Base-by-base conservation (phyloP, 2,888 invertebrate species). In the Trypoxylon attenuatum region DNA sequence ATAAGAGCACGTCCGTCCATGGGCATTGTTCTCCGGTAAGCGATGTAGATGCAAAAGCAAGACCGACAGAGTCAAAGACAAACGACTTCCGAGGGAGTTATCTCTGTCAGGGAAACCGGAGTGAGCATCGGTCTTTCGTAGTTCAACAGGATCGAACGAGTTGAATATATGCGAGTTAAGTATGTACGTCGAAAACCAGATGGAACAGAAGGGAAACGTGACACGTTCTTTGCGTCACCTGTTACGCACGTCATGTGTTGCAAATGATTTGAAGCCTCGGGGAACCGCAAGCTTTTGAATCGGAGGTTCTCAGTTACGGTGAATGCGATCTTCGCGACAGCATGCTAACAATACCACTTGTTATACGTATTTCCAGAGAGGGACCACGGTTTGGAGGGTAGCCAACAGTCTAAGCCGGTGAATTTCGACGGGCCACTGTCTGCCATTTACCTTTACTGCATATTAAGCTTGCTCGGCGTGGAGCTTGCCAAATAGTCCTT, bases 401-500 rank as follows among this genome's bases (percentile, higher is more conserved):
- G 58, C 69, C 69, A 69, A 27, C 50, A 50, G 45, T 42, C 39
- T 38, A 29, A 27, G 45, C 41, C 22, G 33, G n/a, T 56, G 61
- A 53, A 67, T 71, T 59, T 67, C 66, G 66, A 10, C 45, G 54
- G 51, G 29, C 16, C 54, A 47, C 39, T 61, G 71, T 69, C 63
- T 45, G 57, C 51, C 55, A 45, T 66, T 72, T 66, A 54, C 60
- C 41, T 75, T 76, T 72, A 60, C 56, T 68, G 77, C 73, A 65
- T 72, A 78, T 78, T 75, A 75, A 78, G 60, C 69, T 43, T 18
- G 46, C 39, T 49, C 50, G 27, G 18, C 5, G 25, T 10, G 60
- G 13, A 2, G 22, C 8, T 65, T 67, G 70, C 63, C 69, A 72
- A 73, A 69, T 59, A 60, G 60, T 54, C 68, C 52, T 54, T 53